Evolutionary conservation across 2,888 invertebrate species (phyloP).

Genomic region (Drosophila yooni): DNA sequence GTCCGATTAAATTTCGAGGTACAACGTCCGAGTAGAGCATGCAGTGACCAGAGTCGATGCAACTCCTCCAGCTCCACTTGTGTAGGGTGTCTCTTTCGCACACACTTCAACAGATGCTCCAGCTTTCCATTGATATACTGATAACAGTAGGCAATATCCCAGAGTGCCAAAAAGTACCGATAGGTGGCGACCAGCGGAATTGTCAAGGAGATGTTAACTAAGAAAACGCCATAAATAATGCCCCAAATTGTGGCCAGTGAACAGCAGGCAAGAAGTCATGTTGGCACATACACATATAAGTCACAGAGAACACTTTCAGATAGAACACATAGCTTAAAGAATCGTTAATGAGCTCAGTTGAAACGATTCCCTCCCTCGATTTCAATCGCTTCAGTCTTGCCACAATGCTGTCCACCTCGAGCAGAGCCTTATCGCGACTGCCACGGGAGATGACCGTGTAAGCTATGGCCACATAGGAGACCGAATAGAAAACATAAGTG

Average conservation of each 20-base stretch:
- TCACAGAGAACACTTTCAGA: background rate
- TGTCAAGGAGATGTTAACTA: conserved; percentile 26
- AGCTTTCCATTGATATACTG: conserved; percentile 41
- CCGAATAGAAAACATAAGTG: background rate
- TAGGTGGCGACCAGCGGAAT: conserved; percentile 42
- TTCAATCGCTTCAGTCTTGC: background rate
- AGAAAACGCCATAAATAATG: background rate
- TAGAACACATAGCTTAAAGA: background rate
- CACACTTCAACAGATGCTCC: background rate
- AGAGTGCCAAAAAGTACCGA: conserved; percentile 53
- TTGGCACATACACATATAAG: background rate
- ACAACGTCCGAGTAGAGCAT: conserved; percentile 29
- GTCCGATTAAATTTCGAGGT: conserved; percentile 26
- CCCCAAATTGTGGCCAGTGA: background rate
- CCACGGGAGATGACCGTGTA: background rate
- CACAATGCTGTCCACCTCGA: background rate
- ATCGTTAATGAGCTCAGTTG: background rate
- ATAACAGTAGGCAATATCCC: conserved; percentile 51
- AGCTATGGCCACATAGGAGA: background rate
- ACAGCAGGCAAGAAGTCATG: background rate
- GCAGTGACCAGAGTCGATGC: conserved; percentile 48
- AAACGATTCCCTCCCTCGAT: background rate
- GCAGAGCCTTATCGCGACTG: background rate
- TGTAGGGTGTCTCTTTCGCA: background rate
- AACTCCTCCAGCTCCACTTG: conserved; percentile 25